Base-by-base conservation (phyloP, 1,140 invertebrate species). In the Chelonus insularis region DNA sequence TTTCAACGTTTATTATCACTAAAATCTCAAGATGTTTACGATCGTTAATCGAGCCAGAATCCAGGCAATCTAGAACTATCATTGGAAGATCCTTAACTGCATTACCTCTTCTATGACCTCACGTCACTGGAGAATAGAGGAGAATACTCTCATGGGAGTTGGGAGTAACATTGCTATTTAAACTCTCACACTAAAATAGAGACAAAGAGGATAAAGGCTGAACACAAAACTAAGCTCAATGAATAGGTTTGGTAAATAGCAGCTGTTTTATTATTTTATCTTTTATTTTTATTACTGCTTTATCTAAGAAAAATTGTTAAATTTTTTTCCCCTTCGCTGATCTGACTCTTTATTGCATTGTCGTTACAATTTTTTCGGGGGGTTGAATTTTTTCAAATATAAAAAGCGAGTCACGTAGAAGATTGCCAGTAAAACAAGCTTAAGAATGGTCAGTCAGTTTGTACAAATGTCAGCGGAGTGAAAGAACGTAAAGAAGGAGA, bases 201-300 rank as follows among this genome's bases (percentile, higher is more conserved):
- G n/a, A 8, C 11, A n/a, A 18, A 20, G 32, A 39, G 32, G 21
- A 12, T 12, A 9, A 21, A 39, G 25, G n/a, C 9, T 5, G 25
- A 9, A 50, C 21, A 34, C 2, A 52, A 2, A 52, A 29, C 14
- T 60, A 55, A 68, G 65, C 63, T 68, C 68, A 63, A 64, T 67
- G 64, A 65, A 71, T 71, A 67, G 66, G 64, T 69, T 63, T 32
- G 41, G 64, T 59, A 67, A 67, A 71, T 60, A 68, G 62, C 65
- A 37, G 16, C 50, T n/a, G n/a, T n/a, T n/a, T n/a, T n/a, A n/a
- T n/a, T n/a, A n/a, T n/a, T n/a, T n/a, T n/a, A n/a, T n/a, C n/a
- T n/a, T n/a, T n/a, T n/a, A n/a, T n/a, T n/a, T n/a, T n/a, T n/a
- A n/a, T n/a, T n/a, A n/a, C n/a, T n/a, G n/a, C n/a, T n/a, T n/a